Conservation (phyloP, 2,113 vertebrate genomes). For the Trichomycterus rosablanca region DNA sequence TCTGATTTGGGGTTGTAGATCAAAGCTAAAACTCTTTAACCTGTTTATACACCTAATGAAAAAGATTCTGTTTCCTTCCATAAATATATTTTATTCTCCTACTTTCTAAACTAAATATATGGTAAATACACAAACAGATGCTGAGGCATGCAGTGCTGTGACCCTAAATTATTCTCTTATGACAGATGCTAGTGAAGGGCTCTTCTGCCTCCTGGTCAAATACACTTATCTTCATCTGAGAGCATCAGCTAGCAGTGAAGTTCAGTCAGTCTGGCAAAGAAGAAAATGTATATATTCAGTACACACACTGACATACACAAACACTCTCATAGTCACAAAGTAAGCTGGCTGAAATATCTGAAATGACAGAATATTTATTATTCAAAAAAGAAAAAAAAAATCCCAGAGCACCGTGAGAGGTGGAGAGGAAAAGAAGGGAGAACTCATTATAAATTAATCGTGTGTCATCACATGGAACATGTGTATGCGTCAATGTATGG, state of each 20-base stretch:
- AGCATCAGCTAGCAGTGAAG: not conserved
- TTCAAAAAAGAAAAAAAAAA: constrained; percentile 39
- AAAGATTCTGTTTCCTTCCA: no score
- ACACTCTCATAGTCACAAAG: constrained; percentile 7
- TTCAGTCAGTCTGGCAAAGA: not conserved
- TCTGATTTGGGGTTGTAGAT: no score
- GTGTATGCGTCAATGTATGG: no score
- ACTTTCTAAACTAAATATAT: no score
- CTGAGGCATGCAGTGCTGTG: not conserved
- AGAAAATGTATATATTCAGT: not conserved
- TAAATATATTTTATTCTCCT: no score
- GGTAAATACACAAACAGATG: no score
- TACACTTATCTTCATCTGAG: not conserved
- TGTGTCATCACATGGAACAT: no score
- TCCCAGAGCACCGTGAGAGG: constrained; percentile 30
- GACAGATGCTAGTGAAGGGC: not conserved
- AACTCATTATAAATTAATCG: constrained; percentile 42
- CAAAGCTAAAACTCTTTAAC: no score
- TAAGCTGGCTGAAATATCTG: constrained; percentile 25
- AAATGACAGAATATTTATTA: constrained; percentile 41
- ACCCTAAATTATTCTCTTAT: not conserved
- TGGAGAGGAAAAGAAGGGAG: constrained; percentile 24
- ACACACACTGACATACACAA: not conserved
- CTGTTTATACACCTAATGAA: no score
- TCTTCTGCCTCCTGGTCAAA: not conserved